Percentiles rank a stretch among this genome's conserved stretches.
phyloP scores from a whole-genome alignment of 2,113 vertebrate genomes.

The Pao palembangensis region DNA sequence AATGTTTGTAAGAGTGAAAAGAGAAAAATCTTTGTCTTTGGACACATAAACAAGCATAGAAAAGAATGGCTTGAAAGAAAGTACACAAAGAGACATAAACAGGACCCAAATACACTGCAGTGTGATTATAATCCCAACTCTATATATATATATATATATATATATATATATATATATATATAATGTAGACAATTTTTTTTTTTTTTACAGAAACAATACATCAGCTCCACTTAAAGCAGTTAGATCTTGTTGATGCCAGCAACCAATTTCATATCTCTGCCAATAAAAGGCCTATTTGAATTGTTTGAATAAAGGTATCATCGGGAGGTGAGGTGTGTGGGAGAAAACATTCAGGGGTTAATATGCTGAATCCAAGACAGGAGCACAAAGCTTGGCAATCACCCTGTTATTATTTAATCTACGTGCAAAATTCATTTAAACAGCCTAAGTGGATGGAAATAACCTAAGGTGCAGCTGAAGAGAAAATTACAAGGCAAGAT shows the following conservation, averaged over 20 bases:
- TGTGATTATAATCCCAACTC: too few relatives aligned
- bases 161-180: too few relatives aligned
- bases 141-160: too few relatives aligned
- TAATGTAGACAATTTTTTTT: too few relatives aligned
- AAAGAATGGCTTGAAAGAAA: constrained; percentile 2
- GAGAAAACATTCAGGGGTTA: constrained; percentile 43
- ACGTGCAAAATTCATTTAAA: constrained; percentile 30
- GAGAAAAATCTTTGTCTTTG: constrained; percentile 17
- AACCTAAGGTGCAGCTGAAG: constrained; percentile 8
- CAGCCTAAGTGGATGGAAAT: constrained; percentile 23
- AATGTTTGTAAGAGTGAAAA: constrained; percentile 15
- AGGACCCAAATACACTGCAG: neutral
- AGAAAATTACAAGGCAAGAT: constrained; percentile 6
- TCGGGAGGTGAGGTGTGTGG: constrained; percentile 29
- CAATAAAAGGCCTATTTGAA: constrained; percentile 9
- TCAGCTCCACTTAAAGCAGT: too few relatives aligned
- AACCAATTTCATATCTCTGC: too few relatives aligned
- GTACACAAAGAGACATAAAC: constrained; percentile 5
- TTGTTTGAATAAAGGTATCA: constrained; percentile 30
- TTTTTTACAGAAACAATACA: neutral
- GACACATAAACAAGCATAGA: neutral
- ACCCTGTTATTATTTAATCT: constrained; percentile 36
- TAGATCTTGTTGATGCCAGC: too few relatives aligned
- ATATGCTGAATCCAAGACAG: constrained; percentile 39
- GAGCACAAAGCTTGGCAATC: constrained; percentile 21